Evolutionary conservation across 2,797 vertebrate genomes (phyloP), one percentile per base, ranked within the genome.

Genomic region (Oryzias dopingdopingensis): DNA sequence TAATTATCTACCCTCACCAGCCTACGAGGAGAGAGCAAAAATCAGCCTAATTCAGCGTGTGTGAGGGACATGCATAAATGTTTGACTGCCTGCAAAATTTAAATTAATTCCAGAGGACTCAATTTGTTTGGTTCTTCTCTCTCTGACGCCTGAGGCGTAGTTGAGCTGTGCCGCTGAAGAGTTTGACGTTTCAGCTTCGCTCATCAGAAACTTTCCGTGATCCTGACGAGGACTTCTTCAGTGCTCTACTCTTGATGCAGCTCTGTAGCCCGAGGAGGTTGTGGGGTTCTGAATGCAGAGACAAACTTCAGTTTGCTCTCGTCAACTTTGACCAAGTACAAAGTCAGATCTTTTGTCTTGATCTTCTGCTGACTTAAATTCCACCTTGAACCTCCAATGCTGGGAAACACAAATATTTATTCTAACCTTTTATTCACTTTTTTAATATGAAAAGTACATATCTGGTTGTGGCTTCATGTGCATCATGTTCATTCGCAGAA

Each of bases 1-100:
- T 77, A 77, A 83, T 79, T 71, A 80, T 78, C 70, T 68, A 45
- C 49, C 66, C 54, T 73, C 53, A 69, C 71, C 81, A 77, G 63
- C 46, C 70, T 48, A 48, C 20, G 1, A 8, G 49, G 45, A 56
- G 17, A 23, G 26, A 46, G 52, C 2, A n/a, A 49, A 16, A 22
- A 24, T 22, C n/a, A 12, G 32, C 47, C 40, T 50, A 40, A 68
- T 67, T 61, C 53, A 26, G 24, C 54, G 23, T 52, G 49, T 57
- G 50, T 47, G 32, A 46, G 51, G 29, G 53, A 69, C 52, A 20
- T 49, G 51, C 65, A 56, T 54, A 54, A 56, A 61, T 61, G 52
- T 65, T 18, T 45, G 51, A 57, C 48, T 43, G 49, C 23, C 15
- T 47, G 52, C 23, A 51, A 77, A 76, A 74, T 72, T 60, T 32